Base-by-base conservation (phyloP, 2,888 invertebrate species). In the Plagiodera versicolora region DNA sequence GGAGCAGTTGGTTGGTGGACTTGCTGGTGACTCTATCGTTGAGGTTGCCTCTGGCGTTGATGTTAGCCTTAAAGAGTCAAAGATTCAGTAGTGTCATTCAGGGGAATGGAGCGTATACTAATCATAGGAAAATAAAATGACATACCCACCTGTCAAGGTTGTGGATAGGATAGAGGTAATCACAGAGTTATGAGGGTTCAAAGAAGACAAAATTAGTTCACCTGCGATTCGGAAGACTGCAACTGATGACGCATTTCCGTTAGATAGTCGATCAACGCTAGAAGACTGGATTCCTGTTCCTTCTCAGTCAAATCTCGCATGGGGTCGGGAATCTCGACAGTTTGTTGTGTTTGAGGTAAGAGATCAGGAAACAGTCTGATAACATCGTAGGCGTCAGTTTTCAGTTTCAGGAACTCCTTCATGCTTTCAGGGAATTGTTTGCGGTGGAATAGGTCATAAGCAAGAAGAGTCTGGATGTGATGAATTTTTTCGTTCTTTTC, bases 311-410 rank as follows among this genome's bases (percentile, higher is more conserved):
- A 80, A 65, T 87, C 86, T 47, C 88, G 75, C 3, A 72, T 68
- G 18, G 78, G 71, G 61, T 81, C 81, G 19, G 75, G 74, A 46
- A 69, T 67, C 52, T 82, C 81, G 32, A 78, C 73, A n/a, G 73
- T 73, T 62, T 79, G 80, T 20, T 72, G 70, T 44, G 80, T 77
- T 58, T 82, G 79, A 5, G 81, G 81, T 49, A 81, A 85, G 51
- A 99, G 82, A 76, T 94, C 93, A 0, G 98, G 98, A 81, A 95
- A 98, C 28, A 99, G 82, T 63, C 94, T 89, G 32, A 99, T 97
- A 9, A 99, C 98, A 77, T 96, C 93, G 47, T 94, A 91, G 0
- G 98, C 96, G 82, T 98, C 97, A 3, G 95, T 96, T 70, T 91
- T 90, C 0, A 98, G 83, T 76, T 92, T 90, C 3, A 89, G 83